Evolutionary conservation across 2,113 vertebrate genomes (phyloP), one percentile per base, ranked within the genome.

Genomic region (Benitochromis conjunctus): DNA sequence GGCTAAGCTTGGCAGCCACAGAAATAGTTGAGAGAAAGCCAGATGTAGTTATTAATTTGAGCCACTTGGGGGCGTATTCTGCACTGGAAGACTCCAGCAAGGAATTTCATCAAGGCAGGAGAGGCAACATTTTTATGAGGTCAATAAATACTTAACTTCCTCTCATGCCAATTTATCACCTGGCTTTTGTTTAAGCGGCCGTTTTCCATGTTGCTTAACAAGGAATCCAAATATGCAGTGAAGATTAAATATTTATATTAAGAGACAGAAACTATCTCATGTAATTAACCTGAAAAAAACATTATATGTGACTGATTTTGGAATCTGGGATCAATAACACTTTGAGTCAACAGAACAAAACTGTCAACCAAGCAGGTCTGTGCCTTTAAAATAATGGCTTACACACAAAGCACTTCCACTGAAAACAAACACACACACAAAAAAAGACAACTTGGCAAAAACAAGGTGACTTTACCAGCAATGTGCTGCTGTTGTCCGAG

Each of bases 61-160:
- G 80, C 87, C 93, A 91, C 93, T 82, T 86, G 93, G 89, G 79
- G 94, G 92, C 71, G 62, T 46, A 74, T 84, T 80, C 31, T 64
- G 83, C 91, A 82, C 85, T 90, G 34, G 80, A 48, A 88, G 82
- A 83, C 85, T 91, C 83, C 82, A 91, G 88, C 82, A 91, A 90
- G 85, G 66, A 83, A 92, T 93, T 93, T 94, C 85, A 92, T 92
- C 89, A 95, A 80, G 34, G 86, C 80, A 85, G 80, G 82, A 92
- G 90, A 91, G 87, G 88, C 91, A 91, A 93, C 88, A 91, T 94
- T 95, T 95, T 94, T 95, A 94, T 92, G 95, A 94, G 94, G 89
- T 94, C 94, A 95, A 94, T 95, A 95, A 95, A 95, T 94, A 92
- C 94, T 94, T 94, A 94, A 95, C 93, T 95, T 94, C 92, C 91